phyloP scores from a whole-genome alignment of 2,113 vertebrate genomes.

The Sturnira hondurensis region DNA sequence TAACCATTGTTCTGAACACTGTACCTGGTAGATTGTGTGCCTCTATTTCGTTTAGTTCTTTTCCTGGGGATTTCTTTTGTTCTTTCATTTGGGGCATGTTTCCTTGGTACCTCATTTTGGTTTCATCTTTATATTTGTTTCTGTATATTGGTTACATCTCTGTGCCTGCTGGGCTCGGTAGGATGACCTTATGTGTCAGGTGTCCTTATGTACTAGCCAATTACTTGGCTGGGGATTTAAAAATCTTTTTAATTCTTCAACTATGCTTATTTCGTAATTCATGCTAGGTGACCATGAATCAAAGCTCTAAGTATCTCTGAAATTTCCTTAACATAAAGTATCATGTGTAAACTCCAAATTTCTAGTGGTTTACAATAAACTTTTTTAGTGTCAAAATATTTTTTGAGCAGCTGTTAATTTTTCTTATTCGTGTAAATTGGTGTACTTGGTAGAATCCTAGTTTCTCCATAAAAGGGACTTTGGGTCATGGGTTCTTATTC shows the following conservation, averaged over 20 bases:
- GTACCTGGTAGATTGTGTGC: background rate
- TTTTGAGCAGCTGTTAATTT: background rate
- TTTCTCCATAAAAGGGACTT: background rate
- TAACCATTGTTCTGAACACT: background rate
- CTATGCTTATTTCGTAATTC: slow-evolving; percentile 22
- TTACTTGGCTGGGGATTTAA: slow-evolving; percentile 5
- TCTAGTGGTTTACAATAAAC: background rate
- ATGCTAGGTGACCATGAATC: background rate
- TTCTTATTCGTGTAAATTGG: background rate
- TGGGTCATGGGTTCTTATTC: background rate
- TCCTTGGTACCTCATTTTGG: background rate
- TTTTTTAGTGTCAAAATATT: background rate
- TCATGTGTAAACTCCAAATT: background rate
- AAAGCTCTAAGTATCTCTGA: background rate
- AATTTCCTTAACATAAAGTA: background rate
- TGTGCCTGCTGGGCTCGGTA: background rate
- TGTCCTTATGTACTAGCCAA: background rate
- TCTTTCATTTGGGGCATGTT: background rate
- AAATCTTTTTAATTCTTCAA: background rate
- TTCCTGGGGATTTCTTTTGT: background rate
- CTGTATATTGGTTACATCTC: background rate
- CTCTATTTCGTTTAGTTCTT: background rate
- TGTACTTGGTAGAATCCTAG: background rate
- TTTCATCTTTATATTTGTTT: background rate
- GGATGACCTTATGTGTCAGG: background rate